These are phyloP conservation scores for Leptinotarsa texana DNA, from an alignment of 1,140 invertebrate genomes.

Conservation along the genomic window DNA sequence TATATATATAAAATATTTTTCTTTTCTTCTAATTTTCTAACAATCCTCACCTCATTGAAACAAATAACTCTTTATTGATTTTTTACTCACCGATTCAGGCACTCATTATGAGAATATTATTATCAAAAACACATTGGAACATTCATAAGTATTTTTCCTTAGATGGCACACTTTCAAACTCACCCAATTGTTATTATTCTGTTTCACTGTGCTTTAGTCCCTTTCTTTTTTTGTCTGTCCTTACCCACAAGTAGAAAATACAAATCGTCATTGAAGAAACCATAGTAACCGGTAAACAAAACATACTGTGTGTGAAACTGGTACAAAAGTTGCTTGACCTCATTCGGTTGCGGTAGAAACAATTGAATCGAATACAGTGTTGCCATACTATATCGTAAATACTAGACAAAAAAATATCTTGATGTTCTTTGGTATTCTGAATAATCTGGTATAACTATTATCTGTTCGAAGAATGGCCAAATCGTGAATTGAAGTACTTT, in stretches of 20 bases:
- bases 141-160: too few relatives aligned
- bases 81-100: too few relatives aligned
- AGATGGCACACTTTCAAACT: too few relatives aligned
- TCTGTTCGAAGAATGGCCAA: too few relatives aligned
- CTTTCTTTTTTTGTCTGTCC: not conserved
- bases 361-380: not conserved
- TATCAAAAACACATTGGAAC: too few relatives aligned
- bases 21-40: too few relatives aligned
- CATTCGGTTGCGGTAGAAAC: conserved; percentile 1
- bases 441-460: too few relatives aligned
- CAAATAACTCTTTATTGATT: too few relatives aligned
- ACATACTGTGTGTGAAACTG: conserved; percentile 20
- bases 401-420: not conserved
- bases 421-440: not conserved
- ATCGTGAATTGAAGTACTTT: not conserved
- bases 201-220: not conserved
- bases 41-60: too few relatives aligned
- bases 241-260: not conserved
- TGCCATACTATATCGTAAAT: not conserved
- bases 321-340: conserved; percentile 39
- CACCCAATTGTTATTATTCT: not conserved
- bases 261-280: not conserved
- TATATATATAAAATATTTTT: too few relatives aligned
- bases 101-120: too few relatives aligned
- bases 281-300: conserved; percentile 24